Evolutionary conservation across 2,888 invertebrate species (phyloP), one percentile per base, ranked within the genome.

Genomic region (Tiliacea citrago): DNA sequence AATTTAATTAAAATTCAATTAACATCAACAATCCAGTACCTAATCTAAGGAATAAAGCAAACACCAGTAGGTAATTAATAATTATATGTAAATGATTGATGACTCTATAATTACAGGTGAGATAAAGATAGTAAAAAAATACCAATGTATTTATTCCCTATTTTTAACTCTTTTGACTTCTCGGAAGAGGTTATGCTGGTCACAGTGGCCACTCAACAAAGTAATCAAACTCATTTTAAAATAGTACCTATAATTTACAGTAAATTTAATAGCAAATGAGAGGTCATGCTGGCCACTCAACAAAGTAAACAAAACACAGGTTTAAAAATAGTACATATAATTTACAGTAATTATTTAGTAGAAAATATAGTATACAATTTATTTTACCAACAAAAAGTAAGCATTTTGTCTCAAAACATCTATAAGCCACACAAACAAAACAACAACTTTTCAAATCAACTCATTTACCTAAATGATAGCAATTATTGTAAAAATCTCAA

Each of bases 1-100:
- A 55, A 61, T 21, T 42, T 12, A 69, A 77, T 76, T 77, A 70
- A 76, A 76, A 70, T 35, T 69, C 77, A 49, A 77, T 76, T 55
- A 66, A 69, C 35, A 12, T 53, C 8, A 58, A 10, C 47, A 49
- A 21, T 35, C 49, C 21, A 12, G 16, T 45, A 47, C 29, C 29
- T 29, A 53, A 60, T 42, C 18, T 21, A 61, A 21, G 77, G 53
- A 76, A 77, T n/a, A 53, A 47, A 55, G 60, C 8, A 7, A 47
- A 18, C 8, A 29, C 2, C 24, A 45, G 62, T 24, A 24, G 24
- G 13, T 55, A 24, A 24, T 13, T 2, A 16, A 7, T 55, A 55
- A 29, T 16, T 13, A 55, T 13, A 24, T 29, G 29, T 29, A 29
- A 29, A 2, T 29, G 29, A 29, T 29, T 29, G 29, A 29, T 29